Conservation (phyloP, 2,888 invertebrate genomes). For the Petrolisthes manimaculis region DNA sequence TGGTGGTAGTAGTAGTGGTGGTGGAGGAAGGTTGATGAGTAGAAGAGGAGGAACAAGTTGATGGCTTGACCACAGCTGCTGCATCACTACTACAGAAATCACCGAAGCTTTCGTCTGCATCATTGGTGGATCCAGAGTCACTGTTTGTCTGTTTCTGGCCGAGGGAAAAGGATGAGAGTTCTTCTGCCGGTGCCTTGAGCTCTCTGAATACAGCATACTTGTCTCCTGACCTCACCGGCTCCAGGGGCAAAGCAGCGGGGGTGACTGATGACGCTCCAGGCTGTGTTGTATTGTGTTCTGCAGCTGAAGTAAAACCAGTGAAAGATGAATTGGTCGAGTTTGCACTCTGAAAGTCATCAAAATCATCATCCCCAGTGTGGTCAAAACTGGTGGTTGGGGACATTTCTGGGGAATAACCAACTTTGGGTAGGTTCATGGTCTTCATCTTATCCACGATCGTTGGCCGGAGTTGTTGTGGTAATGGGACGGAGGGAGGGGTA, state of each 20-base stretch:
- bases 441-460: constrained; percentile 43
- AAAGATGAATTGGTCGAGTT: not conserved
- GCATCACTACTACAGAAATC: constrained; percentile 37
- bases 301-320: not conserved
- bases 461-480: not conserved
- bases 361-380: constrained; percentile 55
- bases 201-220: constrained; percentile 58
- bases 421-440: constrained; percentile 56
- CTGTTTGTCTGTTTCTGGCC: not conserved
- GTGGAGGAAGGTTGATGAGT: not conserved
- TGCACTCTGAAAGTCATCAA: constrained; percentile 62
- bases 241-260: not conserved
- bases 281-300: not conserved
- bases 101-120: constrained; percentile 24
- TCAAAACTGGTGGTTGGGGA: constrained; percentile 58
- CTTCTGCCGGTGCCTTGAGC: constrained; percentile 15
- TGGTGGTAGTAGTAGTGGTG: not conserved
- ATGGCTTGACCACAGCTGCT: not conserved
- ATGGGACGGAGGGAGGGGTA: not conserved
- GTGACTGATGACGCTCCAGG: not conserved
- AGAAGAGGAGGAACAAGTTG: not conserved
- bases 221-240: constrained; percentile 39
- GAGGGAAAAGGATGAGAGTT: not conserved
- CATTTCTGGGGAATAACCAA: constrained; percentile 53
- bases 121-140: not conserved